A percentile compares a stretch with the other conserved stretches of the same genome.
Evolutionary conservation across 1,140 invertebrate genomes (phyloP).

Genomic region (Penaeus chinensis): DNA sequence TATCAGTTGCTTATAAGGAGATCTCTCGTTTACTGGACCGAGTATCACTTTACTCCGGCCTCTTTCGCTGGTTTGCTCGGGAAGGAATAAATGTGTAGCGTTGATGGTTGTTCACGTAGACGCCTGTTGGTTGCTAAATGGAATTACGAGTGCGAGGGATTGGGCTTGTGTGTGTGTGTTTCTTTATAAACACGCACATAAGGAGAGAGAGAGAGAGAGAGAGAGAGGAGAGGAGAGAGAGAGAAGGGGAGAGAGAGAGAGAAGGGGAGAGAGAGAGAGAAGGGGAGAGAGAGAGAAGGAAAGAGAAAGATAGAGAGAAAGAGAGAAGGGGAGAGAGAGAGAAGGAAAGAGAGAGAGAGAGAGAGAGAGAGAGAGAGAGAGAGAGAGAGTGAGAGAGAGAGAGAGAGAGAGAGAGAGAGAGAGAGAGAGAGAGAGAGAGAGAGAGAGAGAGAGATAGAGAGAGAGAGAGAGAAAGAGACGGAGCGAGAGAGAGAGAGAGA

Average conservation of each 20-base stretch:
- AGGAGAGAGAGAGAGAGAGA: background rate
- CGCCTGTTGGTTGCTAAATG: background rate
- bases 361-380: too few species aligned
- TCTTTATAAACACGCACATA: conserved; percentile 29
- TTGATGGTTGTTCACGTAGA: too few species aligned
- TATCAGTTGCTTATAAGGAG: too few species aligned
- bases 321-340: background rate
- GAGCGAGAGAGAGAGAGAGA: background rate
- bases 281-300: background rate
- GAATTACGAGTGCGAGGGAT: background rate
- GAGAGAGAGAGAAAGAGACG: too few species aligned
- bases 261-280: background rate
- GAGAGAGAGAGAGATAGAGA: too few species aligned
- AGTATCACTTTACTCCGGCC: background rate
- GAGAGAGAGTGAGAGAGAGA: too few species aligned
- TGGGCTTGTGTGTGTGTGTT: conserved; percentile 16
- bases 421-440: too few species aligned
- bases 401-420: too few species aligned
- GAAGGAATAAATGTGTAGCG: background rate
- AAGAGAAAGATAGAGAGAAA: background rate
- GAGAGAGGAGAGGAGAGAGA: too few species aligned
- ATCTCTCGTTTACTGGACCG: background rate
- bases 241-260: background rate
- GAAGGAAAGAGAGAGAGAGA: background rate
- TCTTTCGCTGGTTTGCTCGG: too few species aligned